phyloP scores from a whole-genome alignment of 2,797 vertebrate species.

The Liparis tanakae region DNA sequence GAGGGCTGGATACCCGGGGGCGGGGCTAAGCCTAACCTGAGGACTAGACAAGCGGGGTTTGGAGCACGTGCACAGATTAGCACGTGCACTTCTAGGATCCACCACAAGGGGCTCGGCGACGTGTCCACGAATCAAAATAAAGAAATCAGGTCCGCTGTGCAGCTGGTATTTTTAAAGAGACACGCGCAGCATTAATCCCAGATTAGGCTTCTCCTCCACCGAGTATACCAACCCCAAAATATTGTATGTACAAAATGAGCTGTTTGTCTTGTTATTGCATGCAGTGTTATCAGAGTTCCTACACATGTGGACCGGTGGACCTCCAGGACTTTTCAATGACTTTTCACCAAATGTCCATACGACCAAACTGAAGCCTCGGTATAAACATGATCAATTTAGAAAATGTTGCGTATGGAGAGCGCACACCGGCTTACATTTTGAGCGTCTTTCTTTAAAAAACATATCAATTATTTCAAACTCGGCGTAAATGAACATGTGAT shows the following conservation, averaged over 20 bases:
- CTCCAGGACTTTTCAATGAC: too few species aligned
- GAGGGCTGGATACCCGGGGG: conserved; percentile 53
- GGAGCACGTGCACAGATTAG: conserved; percentile 14
- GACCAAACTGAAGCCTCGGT: too few species aligned
- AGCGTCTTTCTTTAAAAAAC: too few species aligned
- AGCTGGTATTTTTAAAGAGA: conserved; percentile 14
- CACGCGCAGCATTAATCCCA: conserved; percentile 39
- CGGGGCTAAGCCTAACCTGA: conserved; percentile 50
- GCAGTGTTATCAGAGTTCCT: conserved; percentile 60
- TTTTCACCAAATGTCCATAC: too few species aligned
- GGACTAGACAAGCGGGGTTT: conserved; percentile 28
- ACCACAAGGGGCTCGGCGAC: conserved; percentile 12
- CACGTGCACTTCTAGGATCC: conserved; percentile 6
- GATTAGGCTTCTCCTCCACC: conserved; percentile 63
- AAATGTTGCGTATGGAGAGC: too few species aligned
- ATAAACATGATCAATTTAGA: too few species aligned
- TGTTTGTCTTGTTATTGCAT: conserved; percentile 78
- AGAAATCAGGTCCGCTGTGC: conserved; percentile 32
- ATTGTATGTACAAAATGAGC: conserved; percentile 81
- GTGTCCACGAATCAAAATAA: conserved; percentile 7
- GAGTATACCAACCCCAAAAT: conserved; percentile 67
- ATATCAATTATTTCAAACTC: too few species aligned
- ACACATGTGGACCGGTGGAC: too few species aligned
- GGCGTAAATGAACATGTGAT: too few species aligned
- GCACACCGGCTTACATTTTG: too few species aligned